Evolutionary conservation across 1,140 invertebrate genomes (phyloP), one percentile per base, ranked within the genome.

Genomic region (Megathymus violae): DNA sequence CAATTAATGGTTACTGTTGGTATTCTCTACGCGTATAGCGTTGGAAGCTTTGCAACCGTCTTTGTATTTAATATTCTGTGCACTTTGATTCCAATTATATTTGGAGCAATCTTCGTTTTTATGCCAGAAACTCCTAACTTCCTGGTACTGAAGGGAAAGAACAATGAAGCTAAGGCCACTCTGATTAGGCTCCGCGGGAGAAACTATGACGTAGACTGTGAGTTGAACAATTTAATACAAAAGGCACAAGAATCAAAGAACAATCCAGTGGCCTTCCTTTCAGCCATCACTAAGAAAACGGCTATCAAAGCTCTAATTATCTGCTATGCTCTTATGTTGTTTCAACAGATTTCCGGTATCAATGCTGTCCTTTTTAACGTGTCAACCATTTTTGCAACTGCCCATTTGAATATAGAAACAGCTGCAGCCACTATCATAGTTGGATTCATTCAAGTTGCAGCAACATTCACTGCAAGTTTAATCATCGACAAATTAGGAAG

Each of bases 351-450:
- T 17, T 95, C 94, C 52, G 96, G 97, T 34, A 96, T 98, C 14
- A 97, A 97, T 71, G 96, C 95, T 0, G 95, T 98, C 15, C 94
- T 97, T 59, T 97, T 97, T 80, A 97, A 97, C 72, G 92, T 95
- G 0, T 93, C 93, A 0, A 75, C 87, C 0, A 97, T 98, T 59
- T 97, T 98, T 70, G 64, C 19, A 2, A 22, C 2, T 22, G 5
- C 19, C 19, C 92, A 94, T 40, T 93, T 91, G 11, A 63, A 82
- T 1, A 91, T 97, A 5, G 69, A 92, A 6, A 60, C 93, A 0
- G 84, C 91, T 19, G 74, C 93, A 7, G 89, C 92, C 3, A 93
- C 96, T 0, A 96, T 97, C 40, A 93, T 97, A 38, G 93, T 97
- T 17, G 97, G 96, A 15, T 92, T 93, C 1, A 95, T 97, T 43